Evolutionary conservation across 1,140 invertebrate genomes (phyloP).

Genomic region (Muscidifurax raptorellus): DNA sequence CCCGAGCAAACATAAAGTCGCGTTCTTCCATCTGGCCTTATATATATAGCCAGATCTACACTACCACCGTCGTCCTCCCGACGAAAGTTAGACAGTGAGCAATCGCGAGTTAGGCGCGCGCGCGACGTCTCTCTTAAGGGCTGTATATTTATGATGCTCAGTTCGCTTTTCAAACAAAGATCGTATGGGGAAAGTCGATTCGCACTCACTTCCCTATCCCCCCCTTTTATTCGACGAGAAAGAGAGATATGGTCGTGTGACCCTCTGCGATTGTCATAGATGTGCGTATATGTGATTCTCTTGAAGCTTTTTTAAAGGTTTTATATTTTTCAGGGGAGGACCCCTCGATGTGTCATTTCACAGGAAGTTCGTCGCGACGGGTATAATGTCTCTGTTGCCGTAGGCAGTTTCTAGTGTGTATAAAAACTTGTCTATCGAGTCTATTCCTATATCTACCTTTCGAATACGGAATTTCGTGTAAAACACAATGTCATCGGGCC

Average conservation of each 20-base stretch:
- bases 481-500: neutral
- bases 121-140: slow-evolving; percentile 28
- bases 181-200: neutral
- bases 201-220: slow-evolving; percentile 2
- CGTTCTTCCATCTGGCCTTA: neutral
- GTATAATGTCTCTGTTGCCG: neutral
- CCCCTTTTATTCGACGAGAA: neutral
- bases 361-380: neutral
- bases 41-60: neutral
- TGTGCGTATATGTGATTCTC: neutral
- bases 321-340: neutral
- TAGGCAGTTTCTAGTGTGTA: neutral
- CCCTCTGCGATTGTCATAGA: neutral
- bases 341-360: neutral
- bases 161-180: slow-evolving; percentile 6
- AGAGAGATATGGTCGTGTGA: neutral
- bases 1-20: slow-evolving; percentile 14
- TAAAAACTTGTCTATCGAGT: neutral
- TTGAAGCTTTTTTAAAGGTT: neutral
- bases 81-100: slow-evolving; percentile 32
- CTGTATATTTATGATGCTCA: neutral
- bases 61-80: neutral
- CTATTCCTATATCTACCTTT: too few species aligned
- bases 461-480: too few species aligned
- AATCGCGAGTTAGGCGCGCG: neutral